Conservation (phyloP, 2,113 vertebrate genomes). For the Apaloderma vittatum region DNA sequence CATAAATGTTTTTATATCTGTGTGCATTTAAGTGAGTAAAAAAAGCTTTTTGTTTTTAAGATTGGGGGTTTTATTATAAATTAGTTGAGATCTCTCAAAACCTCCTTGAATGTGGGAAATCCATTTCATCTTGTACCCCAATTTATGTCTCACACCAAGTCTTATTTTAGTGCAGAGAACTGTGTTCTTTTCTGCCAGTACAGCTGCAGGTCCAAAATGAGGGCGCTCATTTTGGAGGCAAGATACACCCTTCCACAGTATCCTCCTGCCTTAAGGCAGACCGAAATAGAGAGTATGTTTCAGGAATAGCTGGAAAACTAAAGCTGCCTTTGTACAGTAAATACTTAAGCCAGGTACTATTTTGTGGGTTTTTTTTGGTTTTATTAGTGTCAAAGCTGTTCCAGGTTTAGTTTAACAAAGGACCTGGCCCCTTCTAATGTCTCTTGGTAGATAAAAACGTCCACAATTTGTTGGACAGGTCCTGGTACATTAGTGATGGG, state of each 20-base stretch:
- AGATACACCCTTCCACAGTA: background rate
- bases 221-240: background rate
- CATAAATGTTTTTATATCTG: background rate
- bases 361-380: background rate
- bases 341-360: background rate
- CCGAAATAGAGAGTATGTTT: background rate
- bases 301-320: background rate
- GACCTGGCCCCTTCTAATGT: background rate
- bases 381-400: background rate
- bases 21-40: background rate
- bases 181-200: background rate
- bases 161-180: slow-evolving; percentile 17
- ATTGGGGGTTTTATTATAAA: background rate
- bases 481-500: background rate
- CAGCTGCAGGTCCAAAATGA: background rate
- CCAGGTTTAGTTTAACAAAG: background rate
- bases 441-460: background rate
- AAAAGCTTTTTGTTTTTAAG: background rate
- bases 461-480: background rate
- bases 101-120: background rate
- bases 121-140: background rate
- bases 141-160: background rate
- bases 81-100: background rate
- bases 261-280: background rate
- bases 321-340: background rate